Percentiles rank a stretch among this genome's conserved stretches.
Conservation (phyloP, 2,113 vertebrate species). For the Glaucomys volans region DNA sequence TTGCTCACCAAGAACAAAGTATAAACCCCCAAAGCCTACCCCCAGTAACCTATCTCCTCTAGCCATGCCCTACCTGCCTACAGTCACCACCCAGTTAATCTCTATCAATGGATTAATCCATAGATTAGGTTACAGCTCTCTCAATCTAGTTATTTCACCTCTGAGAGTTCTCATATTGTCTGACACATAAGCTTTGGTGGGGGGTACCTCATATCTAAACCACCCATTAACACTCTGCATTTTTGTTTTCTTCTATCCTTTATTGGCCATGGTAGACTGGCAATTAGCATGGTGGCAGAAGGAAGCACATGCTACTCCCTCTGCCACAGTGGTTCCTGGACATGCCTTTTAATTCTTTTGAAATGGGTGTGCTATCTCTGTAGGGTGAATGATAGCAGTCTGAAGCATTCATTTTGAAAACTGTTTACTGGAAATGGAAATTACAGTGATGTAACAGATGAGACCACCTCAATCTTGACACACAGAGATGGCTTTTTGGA, state of each 20-base stretch:
- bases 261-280: neutral
- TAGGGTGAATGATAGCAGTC: neutral
- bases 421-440: slow-evolving; percentile 57
- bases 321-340: neutral
- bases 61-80: too few species aligned
- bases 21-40: too few species aligned
- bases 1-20: too few species aligned
- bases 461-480: slow-evolving; percentile 53
- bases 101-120: too few species aligned
- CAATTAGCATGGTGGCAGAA: neutral
- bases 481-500: slow-evolving; percentile 65
- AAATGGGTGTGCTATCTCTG: neutral
- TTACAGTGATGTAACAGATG: neutral
- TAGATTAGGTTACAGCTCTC: too few species aligned
- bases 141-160: too few species aligned
- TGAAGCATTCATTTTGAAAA: slow-evolving; percentile 18
- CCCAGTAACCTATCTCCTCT: too few species aligned
- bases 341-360: neutral
- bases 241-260: neutral
- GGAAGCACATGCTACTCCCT: neutral
- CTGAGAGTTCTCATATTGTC: too few species aligned
- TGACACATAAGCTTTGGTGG: too few species aligned
- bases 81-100: too few species aligned
- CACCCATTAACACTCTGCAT: neutral
- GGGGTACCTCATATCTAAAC: too few species aligned